Evolutionary conservation across 2,888 invertebrate species (phyloP).

Genomic region (Nipponacmea schrenckii): DNA sequence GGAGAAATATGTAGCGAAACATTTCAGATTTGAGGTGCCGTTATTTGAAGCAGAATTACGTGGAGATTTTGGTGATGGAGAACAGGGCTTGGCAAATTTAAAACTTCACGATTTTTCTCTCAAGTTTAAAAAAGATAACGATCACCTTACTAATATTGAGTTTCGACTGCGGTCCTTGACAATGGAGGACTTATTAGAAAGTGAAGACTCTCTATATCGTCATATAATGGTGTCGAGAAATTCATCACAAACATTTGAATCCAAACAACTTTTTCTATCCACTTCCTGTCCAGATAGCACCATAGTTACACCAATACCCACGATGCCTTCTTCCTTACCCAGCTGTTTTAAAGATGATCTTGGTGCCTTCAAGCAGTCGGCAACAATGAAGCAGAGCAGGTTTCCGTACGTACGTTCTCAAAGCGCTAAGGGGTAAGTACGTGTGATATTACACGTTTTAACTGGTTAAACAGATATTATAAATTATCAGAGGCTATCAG

Average conservation of each 20-base stretch:
- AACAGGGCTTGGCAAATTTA: constrained; percentile 78
- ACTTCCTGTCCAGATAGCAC: constrained; percentile 79
- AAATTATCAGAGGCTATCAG: no score
- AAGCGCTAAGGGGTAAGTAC: no score
- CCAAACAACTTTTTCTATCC: constrained; percentile 73
- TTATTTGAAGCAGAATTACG: constrained; percentile 60
- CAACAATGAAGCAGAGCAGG: no score
- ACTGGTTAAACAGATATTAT: no score
- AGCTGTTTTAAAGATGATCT: constrained; percentile 52
- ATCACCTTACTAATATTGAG: constrained; percentile 79
- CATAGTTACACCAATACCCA: constrained; percentile 63
- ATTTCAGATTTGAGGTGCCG: constrained; percentile 59
- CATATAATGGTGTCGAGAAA: constrained; percentile 76
- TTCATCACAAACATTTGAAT: constrained; percentile 21
- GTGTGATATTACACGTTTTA: no score
- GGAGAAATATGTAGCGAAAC: constrained; percentile 42
- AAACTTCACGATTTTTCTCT: constrained; percentile 86
- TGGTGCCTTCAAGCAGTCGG: not conserved
- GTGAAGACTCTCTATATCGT: constrained; percentile 82
- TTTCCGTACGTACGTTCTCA: no score
- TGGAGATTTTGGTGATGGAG: constrained; percentile 64
- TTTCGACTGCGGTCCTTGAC: constrained; percentile 82
- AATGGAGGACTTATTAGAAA: constrained; percentile 89
- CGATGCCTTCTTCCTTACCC: constrained; percentile 71
- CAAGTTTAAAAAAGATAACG: constrained; percentile 77